phyloP scores from a whole-genome alignment of 2,888 invertebrate genomes.

The Cryptocheilus praepositus region DNA sequence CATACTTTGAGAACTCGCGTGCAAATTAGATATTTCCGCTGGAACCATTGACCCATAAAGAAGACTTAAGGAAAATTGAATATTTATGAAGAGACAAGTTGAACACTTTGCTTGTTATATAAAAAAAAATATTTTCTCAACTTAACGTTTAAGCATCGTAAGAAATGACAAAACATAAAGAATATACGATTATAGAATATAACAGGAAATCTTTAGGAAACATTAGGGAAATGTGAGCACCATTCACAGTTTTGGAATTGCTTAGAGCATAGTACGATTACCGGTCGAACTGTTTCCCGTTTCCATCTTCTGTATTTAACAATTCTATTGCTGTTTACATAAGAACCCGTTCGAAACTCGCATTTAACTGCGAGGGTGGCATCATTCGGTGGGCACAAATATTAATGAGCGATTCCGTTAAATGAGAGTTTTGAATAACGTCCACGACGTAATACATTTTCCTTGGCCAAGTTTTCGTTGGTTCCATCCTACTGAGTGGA shows the following conservation, averaged over 20 bases:
- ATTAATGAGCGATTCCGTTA: constrained; percentile 22
- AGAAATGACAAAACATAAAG: constrained; percentile 56
- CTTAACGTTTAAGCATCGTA: constrained; percentile 69
- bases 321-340: constrained; percentile 37
- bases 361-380: constrained; percentile 28
- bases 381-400: constrained; percentile 29
- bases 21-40: constrained; percentile 56
- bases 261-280: constrained; percentile 53
- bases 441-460: constrained; percentile 32
- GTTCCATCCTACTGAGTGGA: constrained; percentile 40
- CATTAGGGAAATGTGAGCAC: constrained; percentile 54
- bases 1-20: constrained; percentile 49
- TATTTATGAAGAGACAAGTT: constrained; percentile 57
- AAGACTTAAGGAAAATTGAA: constrained; percentile 52
- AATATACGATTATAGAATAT: constrained; percentile 60
- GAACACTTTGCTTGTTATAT: constrained; percentile 67
- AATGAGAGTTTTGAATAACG: constrained; percentile 33
- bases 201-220: constrained; percentile 58
- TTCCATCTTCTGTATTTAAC: constrained; percentile 33
- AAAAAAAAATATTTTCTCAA: constrained; percentile 73
- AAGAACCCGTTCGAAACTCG: constrained; percentile 42
- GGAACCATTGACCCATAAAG: constrained; percentile 54
- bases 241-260: constrained; percentile 57
- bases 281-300: constrained; percentile 42
- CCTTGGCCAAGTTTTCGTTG: constrained; percentile 35